Evolutionary conservation across 2,888 invertebrate genomes (phyloP).

Genomic region (Leptinotarsa tumamoca): DNA sequence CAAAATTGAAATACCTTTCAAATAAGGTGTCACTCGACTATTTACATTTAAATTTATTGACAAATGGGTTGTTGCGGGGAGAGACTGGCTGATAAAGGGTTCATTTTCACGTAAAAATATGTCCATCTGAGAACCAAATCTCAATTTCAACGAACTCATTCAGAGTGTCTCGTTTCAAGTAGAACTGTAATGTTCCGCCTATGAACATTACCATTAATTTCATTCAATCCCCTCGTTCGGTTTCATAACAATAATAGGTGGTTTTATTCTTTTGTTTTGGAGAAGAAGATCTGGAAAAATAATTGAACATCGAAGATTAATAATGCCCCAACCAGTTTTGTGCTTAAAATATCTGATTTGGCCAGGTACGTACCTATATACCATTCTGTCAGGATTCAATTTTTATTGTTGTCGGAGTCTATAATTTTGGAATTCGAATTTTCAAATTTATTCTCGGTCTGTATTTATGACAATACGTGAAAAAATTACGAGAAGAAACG

Average conservation of each 20-base stretch:
- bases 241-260: constrained; percentile 49
- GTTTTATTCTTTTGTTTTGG: constrained; percentile 58
- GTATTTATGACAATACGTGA: constrained; percentile 62
- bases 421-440: constrained; percentile 64
- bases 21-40: no score
- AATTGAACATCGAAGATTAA: constrained; percentile 59
- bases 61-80: no score
- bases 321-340: constrained; percentile 56
- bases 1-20: no score
- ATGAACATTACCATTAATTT: constrained; percentile 42
- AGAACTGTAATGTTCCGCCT: constrained; percentile 25
- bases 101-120: no score
- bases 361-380: constrained; percentile 31
- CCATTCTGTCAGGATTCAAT: constrained; percentile 56
- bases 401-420: constrained; percentile 60
- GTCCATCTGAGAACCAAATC: no score
- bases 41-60: no score
- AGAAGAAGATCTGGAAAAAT: constrained; percentile 59
- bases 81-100: no score
- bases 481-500: constrained; percentile 51
- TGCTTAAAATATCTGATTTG: constrained; percentile 58
- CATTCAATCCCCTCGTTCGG: constrained; percentile 40
- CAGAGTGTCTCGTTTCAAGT: no score
- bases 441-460: constrained; percentile 60
- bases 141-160: neutral